Base-by-base conservation (phyloP, 2,888 invertebrate genomes). In the Carcina quercana region DNA sequence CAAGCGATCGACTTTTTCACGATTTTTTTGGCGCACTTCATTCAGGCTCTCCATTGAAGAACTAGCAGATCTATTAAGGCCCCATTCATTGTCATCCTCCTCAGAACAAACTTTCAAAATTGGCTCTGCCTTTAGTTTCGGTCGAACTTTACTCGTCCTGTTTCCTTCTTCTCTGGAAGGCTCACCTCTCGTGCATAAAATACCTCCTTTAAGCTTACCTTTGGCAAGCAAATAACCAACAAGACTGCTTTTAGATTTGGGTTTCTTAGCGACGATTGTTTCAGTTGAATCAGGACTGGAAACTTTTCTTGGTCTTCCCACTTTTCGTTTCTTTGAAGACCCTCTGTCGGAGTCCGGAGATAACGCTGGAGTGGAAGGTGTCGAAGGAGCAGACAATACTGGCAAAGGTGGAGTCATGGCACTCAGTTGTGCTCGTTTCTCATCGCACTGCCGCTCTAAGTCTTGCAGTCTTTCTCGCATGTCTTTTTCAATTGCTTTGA, bases 391-490 rank as follows among this genome's bases (percentile, higher is more conserved):
- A 1, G 76, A 66, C 25, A 70, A 43, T 1, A 66, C 43, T 3
- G 71, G 70, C 36, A 86, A 76, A 38, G 87, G 87, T 1, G 89
- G 88, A 13, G 87, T 87, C 24, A 93, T 76, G 43, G 90, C 91
- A 39, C 88, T 89, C n/a, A 96, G 73, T 66, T 95, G 93, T 15
- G 89, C 89, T 58, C 94, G 92, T 59, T 94, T 94, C 60, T 95
- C 94, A 40, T 89, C 89, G 58, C 94, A 93, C 56, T 93, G 90
- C 14, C 91, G 85, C 53, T 95, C 93, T 15, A 96, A 82, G 30
- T 95, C 94, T 13, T 93, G 92, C 38, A 96, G 64, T 35, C 90
- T 87, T 70, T 91, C 88, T 22, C 94, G 86, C 92, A 95, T 94
- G 51, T 93, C 91, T 51, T 91, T 82, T 63, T 95, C 94, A 72